Percentiles rank a stretch among this genome's conserved stretches.
phyloP scores from a whole-genome alignment of 2,797 vertebrate genomes.

The Coluber constrictor region DNA sequence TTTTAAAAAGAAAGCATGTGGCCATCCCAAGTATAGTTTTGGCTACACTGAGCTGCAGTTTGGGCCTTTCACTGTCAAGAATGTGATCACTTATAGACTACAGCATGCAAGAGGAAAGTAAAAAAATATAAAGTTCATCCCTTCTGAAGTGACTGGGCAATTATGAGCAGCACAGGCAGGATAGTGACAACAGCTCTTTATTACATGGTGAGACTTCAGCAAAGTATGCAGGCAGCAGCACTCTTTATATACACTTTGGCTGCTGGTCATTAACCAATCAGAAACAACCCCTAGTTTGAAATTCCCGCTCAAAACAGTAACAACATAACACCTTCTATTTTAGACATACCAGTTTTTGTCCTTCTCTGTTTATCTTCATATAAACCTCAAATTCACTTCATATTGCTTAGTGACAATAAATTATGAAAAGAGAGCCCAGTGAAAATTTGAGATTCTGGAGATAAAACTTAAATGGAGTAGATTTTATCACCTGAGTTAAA shows the following conservation, averaged over 20 bases:
- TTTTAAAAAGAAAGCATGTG: not conserved
- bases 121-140: not conserved
- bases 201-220: no score
- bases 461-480: not conserved
- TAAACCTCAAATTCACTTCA: conserved; percentile 33
- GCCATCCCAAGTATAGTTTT: not conserved
- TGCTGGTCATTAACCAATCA: no score
- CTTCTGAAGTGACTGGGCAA: no score
- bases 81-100: not conserved
- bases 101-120: not conserved
- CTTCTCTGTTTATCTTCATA: conserved; percentile 4
- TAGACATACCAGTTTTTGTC: conserved; percentile 3
- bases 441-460: not conserved
- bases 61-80: not conserved
- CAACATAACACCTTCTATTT: no score
- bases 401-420: not conserved
- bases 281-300: no score
- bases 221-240: no score
- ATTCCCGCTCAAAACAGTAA: no score
- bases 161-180: no score
- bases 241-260: no score
- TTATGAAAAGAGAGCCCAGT: not conserved
- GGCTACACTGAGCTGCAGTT: not conserved
- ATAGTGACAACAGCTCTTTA: no score
- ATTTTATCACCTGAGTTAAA: not conserved